Evolutionary conservation across 2,888 invertebrate genomes (phyloP), one percentile per base, ranked within the genome.

Genomic region (Drosophila pseudotalamancana): DNA sequence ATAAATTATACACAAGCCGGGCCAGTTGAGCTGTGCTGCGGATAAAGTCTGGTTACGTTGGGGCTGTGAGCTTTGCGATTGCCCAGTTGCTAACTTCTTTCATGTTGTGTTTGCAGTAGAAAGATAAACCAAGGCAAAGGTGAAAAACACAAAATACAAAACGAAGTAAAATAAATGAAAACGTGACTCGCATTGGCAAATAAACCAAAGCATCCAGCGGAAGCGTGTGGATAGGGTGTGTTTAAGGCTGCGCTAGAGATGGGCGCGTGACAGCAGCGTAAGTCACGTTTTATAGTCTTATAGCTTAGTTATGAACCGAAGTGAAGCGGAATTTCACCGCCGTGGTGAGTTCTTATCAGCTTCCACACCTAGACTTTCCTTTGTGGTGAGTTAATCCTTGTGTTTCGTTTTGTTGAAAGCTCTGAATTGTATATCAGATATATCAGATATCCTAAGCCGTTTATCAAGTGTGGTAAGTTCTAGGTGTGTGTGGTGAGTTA

Each of bases 161-260:
- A 53, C 21, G 32, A 46, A 48, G 48, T 75, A 72, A 77, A 69
- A 64, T 66, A 71, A 70, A 59, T 72, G 70, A 82, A 88, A 87
- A 88, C 88, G 89, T 88, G 87, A 88, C 88, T 78, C 56, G 86
- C 84, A 88, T 88, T 88, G 74, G 75, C 81, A 88, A 86, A 85
- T 78, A 74, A 79, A 84, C 43, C 75, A 83, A 76, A 69, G 72
- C 56, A 72, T 72, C 53, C 71, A 70, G 48, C 60, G 57, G 46
- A 60, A 39, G 49, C 35, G 39, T 65, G 68, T 65, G 68, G 62
- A 68, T 60, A 51, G 74, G 63, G 75, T 79, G 79, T 82, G 79
- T 70, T 69, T 57, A 21, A 25, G 72, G 19, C 46, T 43, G 60
- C 43, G 21, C 39, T 62, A 59, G 75, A 45, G 73, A 62, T 74